phyloP scores from a whole-genome alignment of 2,797 vertebrate genomes.

The Sandelia bainsii region DNA sequence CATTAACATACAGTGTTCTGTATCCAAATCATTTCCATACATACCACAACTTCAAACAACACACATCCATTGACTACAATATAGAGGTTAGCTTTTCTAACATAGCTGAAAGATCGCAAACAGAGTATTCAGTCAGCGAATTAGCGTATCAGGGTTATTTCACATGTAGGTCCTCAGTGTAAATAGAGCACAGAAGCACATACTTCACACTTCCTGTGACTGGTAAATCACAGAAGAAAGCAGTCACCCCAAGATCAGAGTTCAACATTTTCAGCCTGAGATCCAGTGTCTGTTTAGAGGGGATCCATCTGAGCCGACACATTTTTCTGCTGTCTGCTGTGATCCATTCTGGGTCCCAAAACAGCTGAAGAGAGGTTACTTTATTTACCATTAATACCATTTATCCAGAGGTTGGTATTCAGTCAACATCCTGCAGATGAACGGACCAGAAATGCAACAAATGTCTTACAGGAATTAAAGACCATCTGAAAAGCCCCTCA shows the following conservation, averaged over 20 bases:
- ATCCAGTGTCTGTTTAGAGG: conserved; percentile 10
- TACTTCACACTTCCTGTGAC: conserved; percentile 50
- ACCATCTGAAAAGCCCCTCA: background rate
- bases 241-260: conserved; percentile 40
- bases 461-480: background rate
- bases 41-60: conserved; percentile 86
- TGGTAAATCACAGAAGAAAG: conserved; percentile 42
- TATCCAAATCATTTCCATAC: conserved; percentile 88
- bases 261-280: conserved; percentile 39
- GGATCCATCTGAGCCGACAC: conserved; percentile 3
- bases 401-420: conserved; percentile 20
- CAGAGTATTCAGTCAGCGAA: conserved; percentile 54
- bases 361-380: conserved; percentile 11
- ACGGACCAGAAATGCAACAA: conserved; percentile 11
- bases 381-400: conserved; percentile 11
- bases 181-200: conserved; percentile 53
- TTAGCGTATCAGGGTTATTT: conserved; percentile 60
- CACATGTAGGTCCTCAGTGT: conserved; percentile 64
- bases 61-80: conserved; percentile 89
- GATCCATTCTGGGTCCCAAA: conserved; percentile 9
- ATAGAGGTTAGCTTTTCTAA: conserved; percentile 87
- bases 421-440: conserved; percentile 35
- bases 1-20: conserved; percentile 81
- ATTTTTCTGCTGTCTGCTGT: background rate
- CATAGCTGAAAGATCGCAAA: conserved; percentile 73